Base-by-base conservation (phyloP, 2,113 vertebrate genomes). In the Vireo altiloquus region DNA sequence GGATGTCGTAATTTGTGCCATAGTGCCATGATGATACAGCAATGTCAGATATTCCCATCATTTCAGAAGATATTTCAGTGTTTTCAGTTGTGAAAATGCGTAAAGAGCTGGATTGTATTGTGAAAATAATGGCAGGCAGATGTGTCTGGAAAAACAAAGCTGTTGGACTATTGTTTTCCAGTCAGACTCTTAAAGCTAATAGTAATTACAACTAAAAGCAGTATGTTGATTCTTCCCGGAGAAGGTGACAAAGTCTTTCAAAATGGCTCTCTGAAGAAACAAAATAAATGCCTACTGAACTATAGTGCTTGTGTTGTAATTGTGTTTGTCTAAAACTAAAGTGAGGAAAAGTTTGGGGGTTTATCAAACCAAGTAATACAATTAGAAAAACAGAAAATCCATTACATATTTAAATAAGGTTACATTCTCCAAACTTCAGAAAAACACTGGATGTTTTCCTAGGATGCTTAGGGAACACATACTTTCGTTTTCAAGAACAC, bases 1-100 rank as follows among this genome's bases (percentile, higher is more conserved):
- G 5, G 3, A 19, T 28, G 21, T 47, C 0, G 0, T 66, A 46
- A 25, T 44, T 85, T 75, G 21, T 66, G 23, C 3, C 22, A 47
- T 13, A 61, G 7, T 35, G 13, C 33, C 20, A 49, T 6, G 21
- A 40, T 42, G 27, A 77, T 15, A 42, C 8, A 65, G 5, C 65
- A 82, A 7, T 4, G 1, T 33, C 21, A 68, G 18, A 5, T 46
- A 14, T 82, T 64, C 7, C 15, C 11, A 35, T 47, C 0, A 40
- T 52, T 85, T 82, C 31, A 56, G 65, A 92, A 65, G 33, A 8
- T 28, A 77, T 88, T 91, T 70, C 37, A 74, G 14, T 71, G 27
- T 91, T 75, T 84, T 15, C 9, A 30, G 2, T 49, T 77, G 13
- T 28, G 11, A 71, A 79, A 79, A 52, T 65, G 14, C 3, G 4